Evolutionary conservation across 2,797 vertebrate species (phyloP), one percentile per base, ranked within the genome.

Genomic region (Coendou prehensilis): DNA sequence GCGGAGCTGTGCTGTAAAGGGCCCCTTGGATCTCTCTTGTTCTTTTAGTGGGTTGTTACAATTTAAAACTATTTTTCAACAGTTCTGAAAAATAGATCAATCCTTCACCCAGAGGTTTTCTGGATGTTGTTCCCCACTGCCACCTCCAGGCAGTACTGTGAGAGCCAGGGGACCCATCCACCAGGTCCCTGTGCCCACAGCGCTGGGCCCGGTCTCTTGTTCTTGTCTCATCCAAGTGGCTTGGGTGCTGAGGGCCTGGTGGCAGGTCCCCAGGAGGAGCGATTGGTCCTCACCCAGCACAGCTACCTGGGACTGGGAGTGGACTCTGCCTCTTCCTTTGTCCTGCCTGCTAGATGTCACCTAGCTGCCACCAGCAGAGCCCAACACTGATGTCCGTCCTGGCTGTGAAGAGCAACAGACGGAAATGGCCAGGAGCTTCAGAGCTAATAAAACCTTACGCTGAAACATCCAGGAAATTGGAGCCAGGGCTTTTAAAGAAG

Each of bases 11-110:
- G 79, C 30, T 86, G 73, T 33, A 89, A 50, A 22, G 28, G 14
- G 30, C 41, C 50, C 37, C 50, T 61, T 30, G 1, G 10, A 2
- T 28, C 45, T n/a, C 57, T 80, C 33, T 61, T 5, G 0, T 84
- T 41, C 90, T 64, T 76, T 67, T 61, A 89, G 37, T 59, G 17
- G 59, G 47, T 86, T 78, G 52, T 86, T 95, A 83, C 26, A 69
- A 63, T 79, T n/a, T 30, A 76, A 86, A 95, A 82, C 61, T 14
- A 2, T 26, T 93, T 80, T 30, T 83, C 6, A 47, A 52, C 76
- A 73, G 26, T 91, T 88, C 79, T 71, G 90, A 67, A 84, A 93
- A 33, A 57, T 67, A 80, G 67, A 54, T 41, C 57, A 52, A 0
- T 50, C 71, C 18, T 17, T 96, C 4, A 23, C 13, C n/a, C 6